phyloP scores from a whole-genome alignment of 2,888 invertebrate species.

The Tetheella fluctuosa region DNA sequence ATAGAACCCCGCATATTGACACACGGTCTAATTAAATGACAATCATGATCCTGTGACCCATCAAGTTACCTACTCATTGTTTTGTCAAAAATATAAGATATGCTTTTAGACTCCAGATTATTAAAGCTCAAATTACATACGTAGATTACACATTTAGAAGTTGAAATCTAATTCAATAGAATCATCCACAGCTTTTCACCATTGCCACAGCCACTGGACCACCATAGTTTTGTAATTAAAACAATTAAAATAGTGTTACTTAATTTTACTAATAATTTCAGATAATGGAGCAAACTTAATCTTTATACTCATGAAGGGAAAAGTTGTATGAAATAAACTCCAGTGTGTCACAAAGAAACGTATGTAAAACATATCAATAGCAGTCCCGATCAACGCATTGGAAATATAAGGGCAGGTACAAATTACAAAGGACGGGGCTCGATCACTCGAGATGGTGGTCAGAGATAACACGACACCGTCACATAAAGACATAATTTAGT shows the following conservation, averaged over 20 bases:
- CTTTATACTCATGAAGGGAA: background rate
- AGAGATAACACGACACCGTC: conserved; percentile 68
- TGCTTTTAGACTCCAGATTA: too few species aligned
- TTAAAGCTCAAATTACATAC: too few species aligned
- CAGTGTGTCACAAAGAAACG: conserved; percentile 24
- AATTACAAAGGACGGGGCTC: conserved; percentile 71
- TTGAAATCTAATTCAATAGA: too few species aligned
- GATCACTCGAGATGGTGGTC: conserved; percentile 76
- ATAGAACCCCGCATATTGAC: conserved; percentile 47
- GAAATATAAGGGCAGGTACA: conserved; percentile 74
- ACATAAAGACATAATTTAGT: conserved; percentile 83
- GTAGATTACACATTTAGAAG: too few species aligned
- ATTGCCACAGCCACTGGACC: too few species aligned
- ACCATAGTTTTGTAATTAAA: too few species aligned
- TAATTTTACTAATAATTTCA: background rate
- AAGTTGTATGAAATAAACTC: background rate
- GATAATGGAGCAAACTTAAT: background rate
- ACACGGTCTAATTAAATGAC: conserved; percentile 31
- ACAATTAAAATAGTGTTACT: too few species aligned
- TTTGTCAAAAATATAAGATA: too few species aligned
- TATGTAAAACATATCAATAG: conserved; percentile 37
- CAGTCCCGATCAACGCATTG: conserved; percentile 56
- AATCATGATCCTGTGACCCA: background rate
- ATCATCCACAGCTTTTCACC: too few species aligned
- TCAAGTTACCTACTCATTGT: background rate